Conservation (phyloP, 2,797 vertebrate species). For the Pelochelys cantorii region DNA sequence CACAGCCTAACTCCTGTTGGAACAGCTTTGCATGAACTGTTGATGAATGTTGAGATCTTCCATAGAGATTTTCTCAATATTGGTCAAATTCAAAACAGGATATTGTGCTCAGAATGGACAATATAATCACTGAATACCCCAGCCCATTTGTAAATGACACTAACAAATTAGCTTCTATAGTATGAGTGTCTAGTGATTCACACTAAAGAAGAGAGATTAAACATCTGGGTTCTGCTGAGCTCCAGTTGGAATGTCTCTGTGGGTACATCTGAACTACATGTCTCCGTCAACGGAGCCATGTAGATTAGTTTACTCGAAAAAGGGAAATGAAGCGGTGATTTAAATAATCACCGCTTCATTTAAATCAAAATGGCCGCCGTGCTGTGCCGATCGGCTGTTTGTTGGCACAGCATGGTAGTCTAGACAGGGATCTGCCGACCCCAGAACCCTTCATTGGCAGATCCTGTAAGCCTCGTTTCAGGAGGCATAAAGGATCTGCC, state of each 20-base stretch:
- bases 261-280: too few relatives aligned
- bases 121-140: slow-evolving; percentile 17
- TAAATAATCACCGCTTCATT: too few relatives aligned
- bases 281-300: too few relatives aligned
- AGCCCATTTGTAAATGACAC: slow-evolving; percentile 14
- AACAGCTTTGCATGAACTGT: slow-evolving; percentile 26
- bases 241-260: neutral
- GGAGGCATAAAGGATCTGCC: too few relatives aligned
- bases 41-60: slow-evolving; percentile 42
- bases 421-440: too few relatives aligned
- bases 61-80: slow-evolving; percentile 49
- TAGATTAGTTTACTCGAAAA: too few relatives aligned
- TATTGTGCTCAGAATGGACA: slow-evolving; percentile 18
- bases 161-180: slow-evolving; percentile 33
- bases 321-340: too few relatives aligned
- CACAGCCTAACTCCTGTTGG: neutral
- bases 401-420: too few relatives aligned
- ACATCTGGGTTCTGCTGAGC: slow-evolving; percentile 46
- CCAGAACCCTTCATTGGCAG: too few relatives aligned
- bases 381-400: too few relatives aligned
- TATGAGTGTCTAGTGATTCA: neutral
- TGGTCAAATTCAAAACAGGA: slow-evolving; percentile 37
- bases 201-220: neutral
- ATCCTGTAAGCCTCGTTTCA: too few relatives aligned
- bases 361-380: too few relatives aligned